phyloP scores from a whole-genome alignment of 2,113 vertebrate species.

The Centrocercus urophasianus region DNA sequence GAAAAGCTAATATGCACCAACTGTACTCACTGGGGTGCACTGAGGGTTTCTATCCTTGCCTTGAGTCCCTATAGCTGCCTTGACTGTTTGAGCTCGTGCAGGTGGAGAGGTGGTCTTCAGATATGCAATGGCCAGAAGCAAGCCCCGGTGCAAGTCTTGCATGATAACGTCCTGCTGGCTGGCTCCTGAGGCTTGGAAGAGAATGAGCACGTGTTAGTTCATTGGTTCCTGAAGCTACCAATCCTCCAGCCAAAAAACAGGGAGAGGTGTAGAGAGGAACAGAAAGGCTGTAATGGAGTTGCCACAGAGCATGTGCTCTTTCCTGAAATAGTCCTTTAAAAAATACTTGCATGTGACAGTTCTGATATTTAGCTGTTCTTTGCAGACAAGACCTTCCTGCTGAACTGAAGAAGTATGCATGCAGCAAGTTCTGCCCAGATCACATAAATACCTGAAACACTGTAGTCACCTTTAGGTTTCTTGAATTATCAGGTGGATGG shows the following conservation, averaged over 20 bases:
- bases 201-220: neutral
- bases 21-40: neutral
- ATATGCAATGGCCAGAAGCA: fast-evolving
- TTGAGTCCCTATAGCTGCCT: neutral
- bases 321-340: constrained; percentile 34
- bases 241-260: constrained; percentile 1
- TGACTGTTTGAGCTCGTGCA: neutral
- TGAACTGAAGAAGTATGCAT: neutral
- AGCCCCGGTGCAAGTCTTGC: neutral
- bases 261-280: neutral
- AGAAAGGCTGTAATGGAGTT: constrained; percentile 30
- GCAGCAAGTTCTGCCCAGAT: neutral
- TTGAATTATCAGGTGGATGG: neutral
- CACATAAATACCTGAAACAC: neutral
- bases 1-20: neutral
- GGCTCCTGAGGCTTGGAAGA: neutral
- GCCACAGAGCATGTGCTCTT: neutral
- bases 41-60: neutral
- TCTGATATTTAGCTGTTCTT: neutral
- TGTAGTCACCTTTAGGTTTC: neutral
- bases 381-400: neutral
- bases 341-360: constrained; percentile 10
- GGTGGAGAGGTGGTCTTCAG: neutral
- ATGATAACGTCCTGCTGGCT: neutral
- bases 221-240: neutral